Conservation (phyloP, 35 echinoderm and acorn worm species). For the Anneissia japonica region DNA sequence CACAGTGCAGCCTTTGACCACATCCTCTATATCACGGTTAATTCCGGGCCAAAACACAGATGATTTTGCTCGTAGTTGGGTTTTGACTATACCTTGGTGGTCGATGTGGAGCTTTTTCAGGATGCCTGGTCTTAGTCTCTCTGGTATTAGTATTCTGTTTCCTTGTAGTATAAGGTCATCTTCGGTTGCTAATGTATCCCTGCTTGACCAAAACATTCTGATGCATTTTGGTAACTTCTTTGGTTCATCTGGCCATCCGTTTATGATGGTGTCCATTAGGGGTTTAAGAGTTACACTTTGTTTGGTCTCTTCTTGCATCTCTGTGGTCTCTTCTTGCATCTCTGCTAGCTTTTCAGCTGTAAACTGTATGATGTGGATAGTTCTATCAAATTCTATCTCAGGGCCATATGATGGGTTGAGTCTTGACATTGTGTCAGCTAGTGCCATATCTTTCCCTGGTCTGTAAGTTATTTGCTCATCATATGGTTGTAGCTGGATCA, state of each 20-base stretch:
- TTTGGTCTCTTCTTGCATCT: no score
- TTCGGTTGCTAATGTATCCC: not conserved
- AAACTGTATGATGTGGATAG: not conserved
- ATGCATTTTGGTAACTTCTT: not conserved
- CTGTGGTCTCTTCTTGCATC: not conserved
- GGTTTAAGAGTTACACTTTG: not conserved
- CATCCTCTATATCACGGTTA: conserved; percentile 2
- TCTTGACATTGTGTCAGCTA: not conserved
- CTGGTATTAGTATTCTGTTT: not conserved
- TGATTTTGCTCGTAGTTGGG: not conserved
- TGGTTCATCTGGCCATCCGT: not conserved
- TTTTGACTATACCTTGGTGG: not conserved
- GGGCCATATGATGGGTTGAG: not conserved
- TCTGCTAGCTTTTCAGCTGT: not conserved
- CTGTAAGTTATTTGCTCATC: not conserved
- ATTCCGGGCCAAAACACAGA: not conserved
- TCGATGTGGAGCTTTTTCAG: not conserved
- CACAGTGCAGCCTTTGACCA: conserved; percentile 32
- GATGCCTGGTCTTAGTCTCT: not conserved
- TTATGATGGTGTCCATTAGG: not conserved
- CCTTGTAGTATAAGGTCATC: not conserved
- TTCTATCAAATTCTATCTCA: not conserved
- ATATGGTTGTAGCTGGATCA: not conserved
- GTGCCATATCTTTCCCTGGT: not conserved
- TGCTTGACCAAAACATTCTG: not conserved